These are phyloP conservation scores for Amphipyra tragopoginis DNA, from an alignment of 2,888 invertebrate genomes.

Conservation along the genomic window DNA sequence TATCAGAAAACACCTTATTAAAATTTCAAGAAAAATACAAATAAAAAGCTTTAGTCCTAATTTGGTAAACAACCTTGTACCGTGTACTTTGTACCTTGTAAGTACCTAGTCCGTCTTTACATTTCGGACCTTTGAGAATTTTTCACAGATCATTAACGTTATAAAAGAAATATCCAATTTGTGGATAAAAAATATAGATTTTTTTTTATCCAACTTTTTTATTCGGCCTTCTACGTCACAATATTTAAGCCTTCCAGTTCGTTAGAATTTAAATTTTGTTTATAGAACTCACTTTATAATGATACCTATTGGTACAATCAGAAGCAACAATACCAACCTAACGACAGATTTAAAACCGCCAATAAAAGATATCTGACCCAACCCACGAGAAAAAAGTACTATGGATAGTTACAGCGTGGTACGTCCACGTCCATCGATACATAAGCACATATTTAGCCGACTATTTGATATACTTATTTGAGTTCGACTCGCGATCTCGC, in stretches of 20 bases:
- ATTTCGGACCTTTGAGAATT: slow-evolving; percentile 7
- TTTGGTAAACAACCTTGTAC: slow-evolving; percentile 3
- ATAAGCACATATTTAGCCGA: too few relatives aligned
- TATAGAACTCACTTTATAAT: slow-evolving; percentile 2
- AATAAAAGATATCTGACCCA: too few relatives aligned
- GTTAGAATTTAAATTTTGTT: slow-evolving; percentile 15
- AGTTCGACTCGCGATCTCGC: too few relatives aligned
- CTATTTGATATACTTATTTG: too few relatives aligned
- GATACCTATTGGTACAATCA: too few relatives aligned
- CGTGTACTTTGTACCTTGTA: too few relatives aligned
- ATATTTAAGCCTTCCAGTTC: slow-evolving; percentile 29
- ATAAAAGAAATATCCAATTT: slow-evolving; percentile 31
- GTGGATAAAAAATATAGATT: slow-evolving; percentile 7
- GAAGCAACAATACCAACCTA: too few relatives aligned
- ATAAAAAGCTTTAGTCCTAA: slow-evolving; percentile 1
- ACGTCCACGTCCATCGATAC: too few relatives aligned
- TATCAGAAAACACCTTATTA: background rate
- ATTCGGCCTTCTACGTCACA: slow-evolving; percentile 1
- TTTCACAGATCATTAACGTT: slow-evolving; percentile 32
- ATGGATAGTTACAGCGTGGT: too few relatives aligned
- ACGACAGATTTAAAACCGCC: too few relatives aligned
- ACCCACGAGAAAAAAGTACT: too few relatives aligned
- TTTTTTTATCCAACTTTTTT: slow-evolving; percentile 11
- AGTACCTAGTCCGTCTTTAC: slow-evolving; percentile 5
- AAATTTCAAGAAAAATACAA: slow-evolving; percentile 2